Base-by-base conservation (phyloP, 2,113 vertebrate species). In the Trematocara marginatum region DNA sequence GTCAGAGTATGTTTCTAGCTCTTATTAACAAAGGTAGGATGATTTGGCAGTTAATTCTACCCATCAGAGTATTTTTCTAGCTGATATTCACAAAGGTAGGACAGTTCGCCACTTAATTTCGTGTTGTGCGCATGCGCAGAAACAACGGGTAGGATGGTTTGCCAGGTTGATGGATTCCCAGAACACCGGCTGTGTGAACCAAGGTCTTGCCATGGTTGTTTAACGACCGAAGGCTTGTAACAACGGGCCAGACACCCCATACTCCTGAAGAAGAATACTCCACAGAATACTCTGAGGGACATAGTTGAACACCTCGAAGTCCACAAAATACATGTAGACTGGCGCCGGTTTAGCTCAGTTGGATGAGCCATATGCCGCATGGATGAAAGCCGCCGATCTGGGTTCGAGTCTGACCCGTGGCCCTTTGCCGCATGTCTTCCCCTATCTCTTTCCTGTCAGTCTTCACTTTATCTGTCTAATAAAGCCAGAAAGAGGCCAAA, bases 111-210 rank as follows among this genome's bases (percentile, higher is more conserved):
- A 10, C 1, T 35, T 35, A 56, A 26, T 26, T 56, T 56, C 0
- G 23, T 56, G 53, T 56, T 56, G 53, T 56, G 53, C 3, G 0
- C 6, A 23, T 54, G 10, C 1, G 0, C 52, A 0, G 6, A 54
- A 54, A 12, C 20, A 23, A 12, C 6, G 3, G 52, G 20, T 26
- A 54, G 6, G 53, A 15, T 57, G 54, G 4, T 57, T 57, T 15
- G 26, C 54, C 26, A 57, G 23, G 54, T 57, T 57, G 54, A 57
- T 57, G 54, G 54, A 57, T 56, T 56, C 1, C 23, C 54, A 56
- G 54, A 56, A 56, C 54, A 29, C 54, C 23, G 29, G 57, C 29
- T 34, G 5, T 34, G 5, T 61, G 57, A 35, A 35, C 31, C 31
- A 61, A 61, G 57, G 3, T 61, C 9, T 61, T 61, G 57, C 57